Percentiles rank a stretch among this genome's conserved stretches.
Evolutionary conservation across 64 coral and sea anemone genomes (phyloP).

Genomic region (Astreopora myriophthalma): DNA sequence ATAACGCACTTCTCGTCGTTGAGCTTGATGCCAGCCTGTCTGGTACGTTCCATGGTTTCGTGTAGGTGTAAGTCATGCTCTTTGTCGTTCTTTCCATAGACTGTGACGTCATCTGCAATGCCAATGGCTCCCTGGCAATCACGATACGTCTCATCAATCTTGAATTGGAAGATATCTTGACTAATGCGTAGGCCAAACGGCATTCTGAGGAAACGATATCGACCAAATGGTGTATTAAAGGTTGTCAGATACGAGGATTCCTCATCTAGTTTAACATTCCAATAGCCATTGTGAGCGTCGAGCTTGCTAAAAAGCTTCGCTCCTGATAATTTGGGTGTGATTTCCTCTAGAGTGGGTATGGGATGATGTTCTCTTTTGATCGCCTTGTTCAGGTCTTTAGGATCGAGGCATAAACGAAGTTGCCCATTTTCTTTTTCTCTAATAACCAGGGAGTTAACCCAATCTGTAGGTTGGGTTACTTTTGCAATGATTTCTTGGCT

Average conservation of each 20-base stretch:
- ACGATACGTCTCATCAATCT: constrained; percentile 51
- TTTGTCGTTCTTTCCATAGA: constrained; percentile 53
- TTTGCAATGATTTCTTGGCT: not conserved
- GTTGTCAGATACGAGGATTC: not conserved
- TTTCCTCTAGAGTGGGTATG: not conserved
- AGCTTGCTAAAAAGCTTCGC: constrained; percentile 41
- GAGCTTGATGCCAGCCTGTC: too few species aligned
- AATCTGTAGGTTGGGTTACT: constrained; percentile 25
- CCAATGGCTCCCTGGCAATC: constrained; percentile 44
- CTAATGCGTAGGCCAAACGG: constrained; percentile 64
- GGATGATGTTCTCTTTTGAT: constrained; percentile 27
- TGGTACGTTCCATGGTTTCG: constrained; percentile 45
- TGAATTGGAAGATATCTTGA: constrained; percentile 61
- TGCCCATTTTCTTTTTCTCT: constrained; percentile 5
- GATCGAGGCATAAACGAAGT: constrained; percentile 36
- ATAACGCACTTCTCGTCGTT: constrained; percentile 71
- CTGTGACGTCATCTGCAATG: constrained; percentile 58
- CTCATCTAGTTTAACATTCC: not conserved
- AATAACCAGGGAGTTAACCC: constrained; percentile 32
- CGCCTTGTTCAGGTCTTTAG: constrained; percentile 1
- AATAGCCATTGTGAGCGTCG: constrained; percentile 31
- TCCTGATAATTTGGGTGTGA: constrained; percentile 7
- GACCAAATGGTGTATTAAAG: not conserved
- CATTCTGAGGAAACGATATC: constrained; percentile 62
- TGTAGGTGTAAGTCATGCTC: constrained; percentile 51